Percentiles rank a stretch among this genome's conserved stretches.
phyloP scores from a whole-genome alignment of 2,113 vertebrate species.

The Tor tambroides region DNA sequence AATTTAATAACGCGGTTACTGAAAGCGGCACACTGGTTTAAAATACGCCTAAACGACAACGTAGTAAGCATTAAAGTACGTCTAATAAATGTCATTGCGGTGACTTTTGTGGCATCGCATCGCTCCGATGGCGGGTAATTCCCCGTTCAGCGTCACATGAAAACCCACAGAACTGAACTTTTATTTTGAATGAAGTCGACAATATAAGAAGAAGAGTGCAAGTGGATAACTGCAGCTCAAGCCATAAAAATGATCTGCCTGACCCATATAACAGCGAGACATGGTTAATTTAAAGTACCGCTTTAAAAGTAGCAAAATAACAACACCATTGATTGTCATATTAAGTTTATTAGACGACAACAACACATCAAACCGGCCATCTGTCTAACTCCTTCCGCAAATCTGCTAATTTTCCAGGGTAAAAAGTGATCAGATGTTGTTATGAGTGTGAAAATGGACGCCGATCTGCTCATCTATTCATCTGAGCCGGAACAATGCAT shows the following conservation, averaged over 20 bases:
- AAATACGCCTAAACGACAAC: background rate
- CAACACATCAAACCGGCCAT: background rate
- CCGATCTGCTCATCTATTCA: background rate
- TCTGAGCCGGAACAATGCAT: conserved; percentile 29
- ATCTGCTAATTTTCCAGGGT: background rate
- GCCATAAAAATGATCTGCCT: no score
- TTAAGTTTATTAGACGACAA: background rate
- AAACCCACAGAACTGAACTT: background rate
- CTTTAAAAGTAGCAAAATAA: background rate
- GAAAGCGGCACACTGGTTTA: background rate
- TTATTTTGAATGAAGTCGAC: background rate
- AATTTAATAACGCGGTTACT: background rate
- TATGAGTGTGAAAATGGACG: conserved; percentile 24
- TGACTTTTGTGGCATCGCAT: background rate
- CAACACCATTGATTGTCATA: background rate
- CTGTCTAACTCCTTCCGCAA: background rate
- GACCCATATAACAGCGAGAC: background rate
- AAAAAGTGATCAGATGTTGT: background rate
- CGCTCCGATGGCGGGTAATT: background rate
- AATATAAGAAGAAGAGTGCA: no score
- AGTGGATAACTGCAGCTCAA: no score
- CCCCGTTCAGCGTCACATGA: background rate
- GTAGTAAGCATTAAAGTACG: background rate
- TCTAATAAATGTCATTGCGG: background rate
- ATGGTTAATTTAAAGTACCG: background rate